These are phyloP conservation scores for Haemorhous mexicanus DNA, from an alignment of 2,113 vertebrate genomes.

Conservation along the genomic window DNA sequence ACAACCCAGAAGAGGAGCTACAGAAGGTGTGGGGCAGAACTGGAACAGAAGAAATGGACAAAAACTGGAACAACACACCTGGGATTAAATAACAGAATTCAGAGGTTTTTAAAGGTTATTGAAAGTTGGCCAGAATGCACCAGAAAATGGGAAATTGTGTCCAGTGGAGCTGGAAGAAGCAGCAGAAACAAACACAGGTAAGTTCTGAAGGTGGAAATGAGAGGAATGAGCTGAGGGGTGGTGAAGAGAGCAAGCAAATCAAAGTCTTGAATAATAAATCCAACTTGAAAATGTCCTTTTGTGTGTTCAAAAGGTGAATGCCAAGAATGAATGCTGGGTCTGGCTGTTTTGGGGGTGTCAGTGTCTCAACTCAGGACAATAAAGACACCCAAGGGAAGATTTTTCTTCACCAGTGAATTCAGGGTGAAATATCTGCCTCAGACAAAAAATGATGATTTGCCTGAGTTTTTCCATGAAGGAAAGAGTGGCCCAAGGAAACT, in stretches of 20 bases:
- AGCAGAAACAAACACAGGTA: background rate
- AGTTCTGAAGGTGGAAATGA: background rate
- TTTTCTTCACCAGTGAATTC: background rate
- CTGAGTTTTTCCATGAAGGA: background rate
- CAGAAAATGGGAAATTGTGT: too few relatives aligned
- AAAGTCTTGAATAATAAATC: background rate
- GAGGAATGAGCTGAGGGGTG: background rate
- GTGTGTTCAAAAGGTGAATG: background rate
- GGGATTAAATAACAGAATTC: too few relatives aligned
- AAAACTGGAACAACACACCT: background rate
- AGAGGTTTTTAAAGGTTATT: too few relatives aligned
- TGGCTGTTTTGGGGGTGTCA: background rate
- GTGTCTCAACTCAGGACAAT: rapidly evolving
- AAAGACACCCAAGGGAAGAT: background rate
- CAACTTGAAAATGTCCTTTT: background rate
- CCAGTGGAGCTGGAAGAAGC: background rate
- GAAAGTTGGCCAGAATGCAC: too few relatives aligned
- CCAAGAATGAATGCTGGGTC: background rate
- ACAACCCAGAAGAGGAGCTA: background rate
- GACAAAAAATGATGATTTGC: background rate
- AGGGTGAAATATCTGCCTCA: background rate
- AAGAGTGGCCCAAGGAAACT: background rate
- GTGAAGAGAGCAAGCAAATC: background rate
- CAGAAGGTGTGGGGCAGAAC: background rate
- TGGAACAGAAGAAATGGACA: background rate